Evolutionary conservation across 2,888 invertebrate species (phyloP).

Genomic region (Chloroclysta siterata): DNA sequence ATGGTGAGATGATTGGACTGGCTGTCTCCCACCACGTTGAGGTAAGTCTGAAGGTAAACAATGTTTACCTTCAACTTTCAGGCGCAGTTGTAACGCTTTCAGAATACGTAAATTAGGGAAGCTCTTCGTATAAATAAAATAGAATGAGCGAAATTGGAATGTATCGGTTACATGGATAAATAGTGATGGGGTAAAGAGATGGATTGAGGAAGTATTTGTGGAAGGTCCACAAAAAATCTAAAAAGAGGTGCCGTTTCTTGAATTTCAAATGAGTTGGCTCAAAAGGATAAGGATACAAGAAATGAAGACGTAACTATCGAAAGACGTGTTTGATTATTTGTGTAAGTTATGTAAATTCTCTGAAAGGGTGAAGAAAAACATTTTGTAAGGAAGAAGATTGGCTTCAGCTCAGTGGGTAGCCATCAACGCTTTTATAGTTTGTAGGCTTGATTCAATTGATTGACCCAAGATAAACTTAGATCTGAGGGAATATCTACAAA

Average conservation of each 20-base stretch:
- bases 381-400: no score
- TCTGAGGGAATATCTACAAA: no score
- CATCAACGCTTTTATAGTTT: no score
- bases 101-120: slow-evolving; percentile 45
- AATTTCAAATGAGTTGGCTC: slow-evolving; percentile 19
- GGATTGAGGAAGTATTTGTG: slow-evolving; percentile 13
- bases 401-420: no score
- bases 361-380: not conserved
- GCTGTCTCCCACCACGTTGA: slow-evolving; percentile 9
- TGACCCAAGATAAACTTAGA: no score
- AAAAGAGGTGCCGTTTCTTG: slow-evolving; percentile 17
- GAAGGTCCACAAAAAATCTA: slow-evolving; percentile 14
- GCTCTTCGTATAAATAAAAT: slow-evolving; percentile 42
- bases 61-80: slow-evolving; percentile 40
- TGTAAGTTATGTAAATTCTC: not conserved
- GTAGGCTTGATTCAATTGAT: no score
- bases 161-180: slow-evolving; percentile 42
- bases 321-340: slow-evolving; percentile 5
- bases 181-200: slow-evolving; percentile 28
- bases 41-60: slow-evolving; percentile 44
- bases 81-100: slow-evolving; percentile 40
- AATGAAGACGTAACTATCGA: not conserved
- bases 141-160: slow-evolving; percentile 45
- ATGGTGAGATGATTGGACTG: slow-evolving; percentile 6
- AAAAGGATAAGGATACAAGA: not conserved